Base-by-base conservation (phyloP, 2,888 invertebrate species). In the Prionchulus punctatus region DNA sequence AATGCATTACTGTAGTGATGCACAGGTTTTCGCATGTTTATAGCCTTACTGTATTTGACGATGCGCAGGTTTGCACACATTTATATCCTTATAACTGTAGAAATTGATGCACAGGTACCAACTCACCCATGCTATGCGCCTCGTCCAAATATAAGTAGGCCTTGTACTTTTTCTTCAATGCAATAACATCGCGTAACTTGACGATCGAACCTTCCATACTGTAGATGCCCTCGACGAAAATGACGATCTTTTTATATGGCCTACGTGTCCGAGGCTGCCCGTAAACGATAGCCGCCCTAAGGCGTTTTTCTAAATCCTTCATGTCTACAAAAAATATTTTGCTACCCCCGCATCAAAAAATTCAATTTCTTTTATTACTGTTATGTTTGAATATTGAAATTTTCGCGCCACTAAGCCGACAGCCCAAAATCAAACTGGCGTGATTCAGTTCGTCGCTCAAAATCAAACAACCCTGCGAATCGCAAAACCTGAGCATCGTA, bases 141-240 rank as follows among this genome's bases (percentile, higher is more conserved):
- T 98, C 98, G 75, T 98, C 98, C 68, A 98, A 76, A 77, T 92
- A 98, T 63, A 98, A 76, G 72, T 90, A 90, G 27, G 91, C 86
- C 59, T 89, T 86, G 75, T 94, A 92, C 71, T 86, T 89, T 72
- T 84, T 85, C 76, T 96, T 96, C 53, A 98, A 77, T 27, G 80
- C 82, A 63, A 96, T 78, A 56, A 98, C 79, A 68, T 86, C 86
- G 0, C 85, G 86, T 67, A 98, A 79, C 64, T 85, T 82, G 51
- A 84, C 86, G 60, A 98, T 82, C 0, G 91, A 88, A 0, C 98
- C 98, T 75, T 98, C 96, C 96, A 98, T 98, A 71, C 90, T 75
- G 57, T 67, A 67, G 42, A 67, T 65, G 43, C 67, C 67, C 56
- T 67, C 67, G 25, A 66, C 63, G 52, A 60, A 63, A 36, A 58